These are phyloP conservation scores for Cynocephalus volans DNA, from an alignment of 2,113 vertebrate genomes.

Conservation along the genomic window DNA sequence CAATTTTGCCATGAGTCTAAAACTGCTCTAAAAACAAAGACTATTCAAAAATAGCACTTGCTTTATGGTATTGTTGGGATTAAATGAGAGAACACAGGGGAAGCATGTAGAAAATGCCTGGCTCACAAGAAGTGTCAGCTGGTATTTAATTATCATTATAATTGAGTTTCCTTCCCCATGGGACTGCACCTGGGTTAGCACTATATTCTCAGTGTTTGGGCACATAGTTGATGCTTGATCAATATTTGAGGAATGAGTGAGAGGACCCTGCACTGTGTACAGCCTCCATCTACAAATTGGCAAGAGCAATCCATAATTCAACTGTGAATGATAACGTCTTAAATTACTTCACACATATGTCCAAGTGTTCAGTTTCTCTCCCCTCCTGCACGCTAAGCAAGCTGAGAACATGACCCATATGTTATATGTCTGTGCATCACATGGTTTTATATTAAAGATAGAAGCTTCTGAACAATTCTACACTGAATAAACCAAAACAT, in stretches of 20 bases:
- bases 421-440: neutral
- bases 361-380: neutral
- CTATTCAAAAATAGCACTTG: neutral
- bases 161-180: accelerated
- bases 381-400: no score
- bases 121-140: no score
- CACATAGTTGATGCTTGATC: accelerated
- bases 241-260: neutral
- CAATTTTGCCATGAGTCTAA: neutral
- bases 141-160: neutral
- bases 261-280: accelerated
- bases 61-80: neutral
- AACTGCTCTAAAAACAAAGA: neutral
- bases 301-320: no score
- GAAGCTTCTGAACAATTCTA: neutral
- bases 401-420: no score
- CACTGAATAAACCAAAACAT: neutral
- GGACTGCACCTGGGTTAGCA: neutral
- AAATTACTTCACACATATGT: no score
- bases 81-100: no score
- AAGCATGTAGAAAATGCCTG: neutral
- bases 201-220: neutral
- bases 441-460: neutral
- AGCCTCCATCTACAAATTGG: accelerated
- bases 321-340: neutral